Base-by-base conservation (phyloP, 2,888 invertebrate species). In the Uropetala carovei region DNA sequence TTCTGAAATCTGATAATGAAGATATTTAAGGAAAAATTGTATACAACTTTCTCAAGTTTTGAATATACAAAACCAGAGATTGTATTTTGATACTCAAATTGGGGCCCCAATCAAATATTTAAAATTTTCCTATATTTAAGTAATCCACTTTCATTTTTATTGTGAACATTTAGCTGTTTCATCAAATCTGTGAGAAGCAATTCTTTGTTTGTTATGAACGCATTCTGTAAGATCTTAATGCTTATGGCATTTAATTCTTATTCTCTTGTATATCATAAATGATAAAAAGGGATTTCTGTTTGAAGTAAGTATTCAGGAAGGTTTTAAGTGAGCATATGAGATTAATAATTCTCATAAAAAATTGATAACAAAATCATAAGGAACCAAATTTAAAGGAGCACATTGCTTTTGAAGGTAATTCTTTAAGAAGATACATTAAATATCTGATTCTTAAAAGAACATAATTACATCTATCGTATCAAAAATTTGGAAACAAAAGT, bases 31-130 rank as follows among this genome's bases (percentile, higher is more conserved):
- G 43, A 83, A 56, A 83, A 56, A 83, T 30, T 83, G 83, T 83
- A 83, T 83, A 83, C 57, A 83, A 57, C 43, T 56, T 83, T 57
- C 83, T 57, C 57, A 43, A 43, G 43, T 16, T 56, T 18, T 56
- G 83, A 83, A 64, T 60, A 89, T n/a, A 16, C 64, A n/a, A 89
- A 89, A 68, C 60, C 64, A 89, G 60, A 64, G 75, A 30, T 60
- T 89, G 89, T 68, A 89, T 89, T 89, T 89, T 89, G 60, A 64
- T 43, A 43, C 60, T 89, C 60, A 27, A 60, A 59, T 89, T 83
- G 43, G 83, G 83, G 30, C 64, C 89, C 59, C 59, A 89, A 43
- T 60, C n/a, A 18, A 75, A 10, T 75, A 75, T 75, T 75, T 75
- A 1, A 43, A 43, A 43, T 43, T 43, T 43, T 43, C 43, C 43